phyloP scores from a whole-genome alignment of 2,113 vertebrate genomes.

The Gulo gulo region DNA sequence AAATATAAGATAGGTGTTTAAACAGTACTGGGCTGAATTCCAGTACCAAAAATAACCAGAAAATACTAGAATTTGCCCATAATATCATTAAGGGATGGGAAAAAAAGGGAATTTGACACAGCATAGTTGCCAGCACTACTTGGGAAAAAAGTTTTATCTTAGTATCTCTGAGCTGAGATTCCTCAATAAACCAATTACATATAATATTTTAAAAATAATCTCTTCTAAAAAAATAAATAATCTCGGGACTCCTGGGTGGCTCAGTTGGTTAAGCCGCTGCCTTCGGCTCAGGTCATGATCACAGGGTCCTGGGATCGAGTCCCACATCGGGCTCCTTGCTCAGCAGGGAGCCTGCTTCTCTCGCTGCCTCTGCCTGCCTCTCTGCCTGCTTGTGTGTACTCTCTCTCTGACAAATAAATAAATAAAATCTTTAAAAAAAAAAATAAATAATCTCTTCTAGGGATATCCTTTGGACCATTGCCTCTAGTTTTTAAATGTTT shows the following conservation, averaged over 20 bases:
- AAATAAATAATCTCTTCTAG: conserved; percentile 8
- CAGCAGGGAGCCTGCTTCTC: too few relatives aligned
- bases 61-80: neutral
- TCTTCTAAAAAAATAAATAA: neutral
- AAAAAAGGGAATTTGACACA: neutral
- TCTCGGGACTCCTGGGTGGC: too few relatives aligned
- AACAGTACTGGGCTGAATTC: neutral
- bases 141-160: neutral
- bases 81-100: neutral
- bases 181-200: neutral
- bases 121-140: neutral
- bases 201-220: neutral
- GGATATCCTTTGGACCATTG: neutral
- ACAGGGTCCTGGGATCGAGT: too few relatives aligned
- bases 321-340: too few relatives aligned
- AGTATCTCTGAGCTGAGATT: neutral
- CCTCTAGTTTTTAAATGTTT: neutral
- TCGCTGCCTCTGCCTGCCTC: too few relatives aligned
- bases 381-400: too few relatives aligned
- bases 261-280: too few relatives aligned
- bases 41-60: neutral
- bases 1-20: neutral
- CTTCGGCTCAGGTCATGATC: too few relatives aligned
- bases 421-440: too few relatives aligned
- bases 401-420: too few relatives aligned